These are phyloP conservation scores for Ibidorhyncha struthersii DNA, from an alignment of 2,113 vertebrate genomes.

Conservation along the genomic window DNA sequence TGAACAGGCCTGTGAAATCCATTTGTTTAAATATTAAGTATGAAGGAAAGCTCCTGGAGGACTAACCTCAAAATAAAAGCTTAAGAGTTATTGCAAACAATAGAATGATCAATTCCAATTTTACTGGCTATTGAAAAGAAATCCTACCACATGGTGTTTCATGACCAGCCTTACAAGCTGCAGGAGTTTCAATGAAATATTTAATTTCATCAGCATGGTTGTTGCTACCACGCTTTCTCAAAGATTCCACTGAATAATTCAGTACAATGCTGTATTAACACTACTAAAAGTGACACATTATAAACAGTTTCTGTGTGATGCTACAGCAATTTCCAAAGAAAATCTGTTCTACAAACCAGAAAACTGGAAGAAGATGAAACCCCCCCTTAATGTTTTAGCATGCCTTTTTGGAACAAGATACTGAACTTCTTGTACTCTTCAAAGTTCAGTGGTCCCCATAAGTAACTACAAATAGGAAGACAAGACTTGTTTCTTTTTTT, in stretches of 20 bases:
- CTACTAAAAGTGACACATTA: background rate
- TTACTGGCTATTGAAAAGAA: background rate
- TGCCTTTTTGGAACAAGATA: background rate
- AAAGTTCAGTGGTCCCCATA: background rate
- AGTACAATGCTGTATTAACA: background rate
- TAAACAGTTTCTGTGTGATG: background rate
- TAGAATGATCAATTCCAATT: background rate
- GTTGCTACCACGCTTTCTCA: background rate
- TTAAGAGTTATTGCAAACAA: background rate
- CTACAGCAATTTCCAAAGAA: background rate
- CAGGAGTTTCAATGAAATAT: conserved; percentile 1
- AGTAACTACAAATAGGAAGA: background rate
- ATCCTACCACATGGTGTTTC: background rate
- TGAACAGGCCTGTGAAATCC: background rate
- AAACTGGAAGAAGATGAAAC: background rate
- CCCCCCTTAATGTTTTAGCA: background rate
- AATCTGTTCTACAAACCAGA: background rate
- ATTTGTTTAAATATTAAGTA: background rate
- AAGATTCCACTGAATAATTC: conserved; percentile 39
- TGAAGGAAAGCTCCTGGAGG: background rate
- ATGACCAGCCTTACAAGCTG: background rate
- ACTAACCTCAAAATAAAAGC: background rate
- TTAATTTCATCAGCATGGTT: background rate
- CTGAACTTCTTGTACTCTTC: background rate
- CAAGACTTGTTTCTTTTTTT: background rate